phyloP scores from a whole-genome alignment of 1,140 invertebrate species.

The Ostrea edulis region DNA sequence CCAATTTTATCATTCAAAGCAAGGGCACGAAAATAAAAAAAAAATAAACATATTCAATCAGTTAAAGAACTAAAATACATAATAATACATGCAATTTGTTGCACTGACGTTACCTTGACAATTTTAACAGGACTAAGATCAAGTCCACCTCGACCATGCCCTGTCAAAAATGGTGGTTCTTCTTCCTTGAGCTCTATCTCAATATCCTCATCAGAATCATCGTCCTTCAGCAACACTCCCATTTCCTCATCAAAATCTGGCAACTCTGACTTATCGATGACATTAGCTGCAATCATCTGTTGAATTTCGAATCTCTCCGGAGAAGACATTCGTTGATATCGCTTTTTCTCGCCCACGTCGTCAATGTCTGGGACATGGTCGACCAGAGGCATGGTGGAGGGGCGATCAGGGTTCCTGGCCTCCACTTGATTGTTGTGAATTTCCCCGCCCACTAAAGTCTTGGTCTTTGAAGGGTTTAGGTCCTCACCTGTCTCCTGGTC shows the following conservation, averaged over 20 bases:
- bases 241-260: conserved; percentile 82
- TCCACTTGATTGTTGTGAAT: conserved; percentile 65
- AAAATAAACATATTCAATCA: no score
- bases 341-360: conserved; percentile 91
- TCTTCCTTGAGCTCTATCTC: conserved; percentile 99
- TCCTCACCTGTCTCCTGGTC: conserved; percentile 97
- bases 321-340: conserved; percentile 92
- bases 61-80: background rate
- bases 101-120: conserved; percentile 85
- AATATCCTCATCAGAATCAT: conserved; percentile 93
- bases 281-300: conserved; percentile 91
- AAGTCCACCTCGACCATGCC: conserved; percentile 82
- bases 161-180: conserved; percentile 96
- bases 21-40: no score
- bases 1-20: no score
- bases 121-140: conserved; percentile 97
- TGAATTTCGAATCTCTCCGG: conserved; percentile 91
- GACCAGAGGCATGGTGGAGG: conserved; percentile 72
- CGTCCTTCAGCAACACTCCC: conserved; percentile 80
- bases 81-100: background rate
- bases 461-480: conserved; percentile 87
- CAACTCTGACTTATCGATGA: conserved; percentile 79
- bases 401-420: conserved; percentile 79
- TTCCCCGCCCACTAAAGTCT: conserved; percentile 64
- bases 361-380: conserved; percentile 72